Conservation (phyloP, 2,888 invertebrate genomes). For the Halictus quadricinctus region DNA sequence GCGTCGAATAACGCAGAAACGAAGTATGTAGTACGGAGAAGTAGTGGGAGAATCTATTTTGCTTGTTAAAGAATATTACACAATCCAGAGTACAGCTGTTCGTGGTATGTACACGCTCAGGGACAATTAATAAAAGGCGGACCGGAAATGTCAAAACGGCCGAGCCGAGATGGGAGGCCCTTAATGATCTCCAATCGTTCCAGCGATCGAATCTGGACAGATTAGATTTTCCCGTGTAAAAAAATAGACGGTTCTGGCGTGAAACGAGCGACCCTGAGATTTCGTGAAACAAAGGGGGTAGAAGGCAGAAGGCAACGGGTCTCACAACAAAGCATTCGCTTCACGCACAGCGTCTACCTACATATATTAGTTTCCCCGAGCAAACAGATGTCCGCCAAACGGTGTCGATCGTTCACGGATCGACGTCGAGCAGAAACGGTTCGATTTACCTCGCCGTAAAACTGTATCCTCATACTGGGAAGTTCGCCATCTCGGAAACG, state of each 20-base stretch:
- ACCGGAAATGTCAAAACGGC: constrained; percentile 49
- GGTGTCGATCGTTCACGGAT: constrained; percentile 25
- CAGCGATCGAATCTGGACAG: not conserved
- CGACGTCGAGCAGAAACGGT: constrained; percentile 11
- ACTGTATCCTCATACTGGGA: constrained; percentile 77
- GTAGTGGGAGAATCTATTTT: constrained; percentile 73
- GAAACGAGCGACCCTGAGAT: constrained; percentile 52
- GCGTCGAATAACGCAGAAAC: constrained; percentile 64
- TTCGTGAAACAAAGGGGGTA: constrained; percentile 57
- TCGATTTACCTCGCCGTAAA: constrained; percentile 73
- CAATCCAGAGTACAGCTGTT: constrained; percentile 74
- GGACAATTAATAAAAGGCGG: constrained; percentile 47
- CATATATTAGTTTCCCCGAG: constrained; percentile 10
- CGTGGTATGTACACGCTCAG: constrained; percentile 56
- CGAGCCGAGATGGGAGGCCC: not conserved
- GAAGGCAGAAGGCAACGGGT: constrained; percentile 23
- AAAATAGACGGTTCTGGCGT: constrained; percentile 4
- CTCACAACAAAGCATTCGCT: constrained; percentile 43
- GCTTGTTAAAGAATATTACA: constrained; percentile 73
- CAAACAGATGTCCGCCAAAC: constrained; percentile 1
- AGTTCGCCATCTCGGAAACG: constrained; percentile 70
- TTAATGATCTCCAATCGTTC: not conserved
- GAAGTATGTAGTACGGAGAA: constrained; percentile 51
- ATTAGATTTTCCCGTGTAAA: not conserved
- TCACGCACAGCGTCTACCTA: not conserved